Conservation (phyloP, 2,888 invertebrate species). For the Tetragonula carbonaria region DNA sequence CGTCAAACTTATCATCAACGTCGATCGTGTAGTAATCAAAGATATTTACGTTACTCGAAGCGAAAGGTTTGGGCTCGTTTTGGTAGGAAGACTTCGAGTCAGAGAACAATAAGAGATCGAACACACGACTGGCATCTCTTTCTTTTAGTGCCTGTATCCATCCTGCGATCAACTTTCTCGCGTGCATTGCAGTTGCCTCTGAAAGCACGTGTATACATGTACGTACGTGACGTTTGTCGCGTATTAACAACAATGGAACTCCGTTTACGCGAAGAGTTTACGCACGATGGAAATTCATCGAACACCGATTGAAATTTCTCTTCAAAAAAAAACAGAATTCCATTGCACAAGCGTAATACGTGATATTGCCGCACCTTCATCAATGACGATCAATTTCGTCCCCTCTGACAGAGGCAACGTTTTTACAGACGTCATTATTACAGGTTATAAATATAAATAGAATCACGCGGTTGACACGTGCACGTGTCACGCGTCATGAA, state of each 20-base stretch:
- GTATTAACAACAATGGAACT: neutral
- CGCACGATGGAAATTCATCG: neutral
- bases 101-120: slow-evolving; percentile 77
- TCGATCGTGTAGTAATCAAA: slow-evolving; percentile 77
- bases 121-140: slow-evolving; percentile 57
- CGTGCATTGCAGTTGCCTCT: slow-evolving; percentile 74
- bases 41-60: slow-evolving; percentile 68
- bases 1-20: slow-evolving; percentile 61
- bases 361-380: slow-evolving; percentile 74
- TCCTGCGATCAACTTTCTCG: slow-evolving; percentile 74
- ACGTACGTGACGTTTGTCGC: neutral
- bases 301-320: neutral
- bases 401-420: slow-evolving; percentile 72
- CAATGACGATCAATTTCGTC: slow-evolving; percentile 75
- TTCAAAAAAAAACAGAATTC: neutral
- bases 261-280: neutral
- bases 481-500: neutral
- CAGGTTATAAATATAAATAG: slow-evolving; percentile 3
- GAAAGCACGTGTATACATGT: slow-evolving; percentile 40
- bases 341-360: too few relatives aligned
- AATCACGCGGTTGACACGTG: neutral
- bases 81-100: slow-evolving; percentile 69
- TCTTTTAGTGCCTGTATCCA: slow-evolving; percentile 76
- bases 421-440: slow-evolving; percentile 64
- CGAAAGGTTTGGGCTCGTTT: slow-evolving; percentile 59